phyloP scores from a whole-genome alignment of 2,113 vertebrate species.

The Entomyzon cyanotis region DNA sequence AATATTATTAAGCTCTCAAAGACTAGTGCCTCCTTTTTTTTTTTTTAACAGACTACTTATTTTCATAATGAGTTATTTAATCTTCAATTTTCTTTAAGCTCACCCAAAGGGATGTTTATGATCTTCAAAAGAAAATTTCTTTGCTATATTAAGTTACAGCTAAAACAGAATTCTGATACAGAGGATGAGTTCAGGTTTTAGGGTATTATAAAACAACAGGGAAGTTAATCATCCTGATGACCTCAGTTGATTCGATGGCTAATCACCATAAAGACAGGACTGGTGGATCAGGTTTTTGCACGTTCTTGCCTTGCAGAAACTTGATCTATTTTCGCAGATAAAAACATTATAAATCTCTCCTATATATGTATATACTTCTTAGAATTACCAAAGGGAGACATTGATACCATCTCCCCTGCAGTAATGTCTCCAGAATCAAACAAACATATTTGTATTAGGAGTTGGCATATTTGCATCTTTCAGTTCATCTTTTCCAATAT shows the following conservation, averaged over 20 bases:
- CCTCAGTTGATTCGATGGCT: not conserved
- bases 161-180: not conserved
- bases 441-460: not conserved
- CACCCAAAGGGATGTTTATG: not conserved
- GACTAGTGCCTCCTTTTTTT: not conserved
- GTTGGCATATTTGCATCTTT: not conserved
- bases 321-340: not conserved
- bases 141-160: not conserved
- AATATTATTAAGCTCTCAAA: not conserved
- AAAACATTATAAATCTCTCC: not conserved
- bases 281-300: not conserved
- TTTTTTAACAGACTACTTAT: not conserved
- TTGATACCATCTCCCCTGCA: not conserved
- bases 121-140: slow-evolving; percentile 7
- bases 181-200: not conserved
- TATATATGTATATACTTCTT: not conserved
- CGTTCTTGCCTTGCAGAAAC: not conserved
- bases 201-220: not conserved
- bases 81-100: not conserved
- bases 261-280: not conserved
- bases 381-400: not conserved
- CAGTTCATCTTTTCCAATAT: not conserved
- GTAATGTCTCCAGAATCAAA: not conserved
- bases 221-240: not conserved
- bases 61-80: not conserved